Evolutionary conservation across 2,888 invertebrate genomes (phyloP).

Genomic region (Adelognathus sp.): DNA sequence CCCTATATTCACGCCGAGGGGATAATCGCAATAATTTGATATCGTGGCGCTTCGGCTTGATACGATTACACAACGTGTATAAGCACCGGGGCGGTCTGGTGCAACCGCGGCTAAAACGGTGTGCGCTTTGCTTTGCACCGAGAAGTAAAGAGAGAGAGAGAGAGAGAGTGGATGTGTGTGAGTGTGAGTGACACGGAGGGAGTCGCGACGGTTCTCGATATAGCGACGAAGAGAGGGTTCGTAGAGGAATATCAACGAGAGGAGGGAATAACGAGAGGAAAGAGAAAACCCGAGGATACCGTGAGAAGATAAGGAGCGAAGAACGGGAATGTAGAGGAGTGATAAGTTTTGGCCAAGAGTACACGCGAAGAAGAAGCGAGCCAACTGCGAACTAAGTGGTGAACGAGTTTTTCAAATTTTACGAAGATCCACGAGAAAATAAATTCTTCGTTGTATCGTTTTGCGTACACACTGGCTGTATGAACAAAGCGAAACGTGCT

Average conservation of each 20-base stretch:
- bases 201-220: slow-evolving; percentile 10
- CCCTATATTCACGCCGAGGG: slow-evolving; percentile 74
- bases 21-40: slow-evolving; percentile 81
- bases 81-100: slow-evolving; percentile 66
- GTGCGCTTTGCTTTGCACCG: slow-evolving; percentile 33
- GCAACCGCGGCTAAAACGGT: slow-evolving; percentile 5
- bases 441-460: not conserved
- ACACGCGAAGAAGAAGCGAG: slow-evolving; percentile 31
- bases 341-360: slow-evolving; percentile 40
- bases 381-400: slow-evolving; percentile 22
- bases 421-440: not conserved
- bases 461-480: not conserved
- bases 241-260: not conserved
- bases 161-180: slow-evolving; percentile 4
- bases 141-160: slow-evolving; percentile 36
- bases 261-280: slow-evolving; percentile 5
- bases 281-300: not conserved
- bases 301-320: slow-evolving; percentile 30
- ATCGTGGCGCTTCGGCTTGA: slow-evolving; percentile 72
- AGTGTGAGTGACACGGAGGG: no score
- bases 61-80: slow-evolving; percentile 78
- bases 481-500: no score
- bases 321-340: slow-evolving; percentile 46
- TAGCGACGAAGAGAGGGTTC: slow-evolving; percentile 13
- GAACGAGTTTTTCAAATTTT: slow-evolving; percentile 37